Conservation (phyloP, 2,113 vertebrate genomes). For the Chunga burmeisteri region DNA sequence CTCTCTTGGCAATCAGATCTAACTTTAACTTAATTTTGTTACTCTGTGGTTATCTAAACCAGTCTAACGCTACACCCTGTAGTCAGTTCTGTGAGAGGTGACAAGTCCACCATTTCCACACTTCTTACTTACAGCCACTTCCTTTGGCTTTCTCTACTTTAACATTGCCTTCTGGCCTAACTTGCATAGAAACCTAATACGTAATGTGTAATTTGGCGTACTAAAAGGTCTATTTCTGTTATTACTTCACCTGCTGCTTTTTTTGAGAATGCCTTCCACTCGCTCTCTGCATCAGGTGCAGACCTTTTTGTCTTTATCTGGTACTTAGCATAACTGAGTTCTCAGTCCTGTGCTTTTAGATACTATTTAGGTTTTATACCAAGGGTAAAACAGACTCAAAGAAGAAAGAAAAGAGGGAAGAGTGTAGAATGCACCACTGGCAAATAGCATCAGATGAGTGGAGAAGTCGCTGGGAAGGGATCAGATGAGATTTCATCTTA, state of each 20-base stretch:
- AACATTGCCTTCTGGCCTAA: neutral
- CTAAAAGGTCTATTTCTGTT: neutral
- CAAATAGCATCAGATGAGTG: fast-evolving
- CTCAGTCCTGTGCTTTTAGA: neutral
- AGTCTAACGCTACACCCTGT: neutral
- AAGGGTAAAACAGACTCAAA: neutral
- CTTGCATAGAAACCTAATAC: neutral
- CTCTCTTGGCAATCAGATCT: neutral
- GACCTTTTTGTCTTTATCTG: neutral
- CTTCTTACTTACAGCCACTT: neutral
- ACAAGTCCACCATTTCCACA: neutral
- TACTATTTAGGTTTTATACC: neutral
- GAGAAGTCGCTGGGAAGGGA: neutral
- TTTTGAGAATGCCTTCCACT: neutral
- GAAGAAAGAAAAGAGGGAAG: neutral
- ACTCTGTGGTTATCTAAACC: neutral
- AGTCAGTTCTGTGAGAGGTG: neutral
- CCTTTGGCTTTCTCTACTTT: neutral
- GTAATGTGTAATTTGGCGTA: neutral
- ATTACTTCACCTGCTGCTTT: neutral
- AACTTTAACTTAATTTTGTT: neutral
- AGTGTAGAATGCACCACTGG: neutral
- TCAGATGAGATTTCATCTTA: neutral
- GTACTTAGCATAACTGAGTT: neutral
- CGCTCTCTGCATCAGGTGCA: neutral